These are phyloP conservation scores for Hyles euphorbiae DNA, from an alignment of 1,140 invertebrate genomes.

Conservation along the genomic window DNA sequence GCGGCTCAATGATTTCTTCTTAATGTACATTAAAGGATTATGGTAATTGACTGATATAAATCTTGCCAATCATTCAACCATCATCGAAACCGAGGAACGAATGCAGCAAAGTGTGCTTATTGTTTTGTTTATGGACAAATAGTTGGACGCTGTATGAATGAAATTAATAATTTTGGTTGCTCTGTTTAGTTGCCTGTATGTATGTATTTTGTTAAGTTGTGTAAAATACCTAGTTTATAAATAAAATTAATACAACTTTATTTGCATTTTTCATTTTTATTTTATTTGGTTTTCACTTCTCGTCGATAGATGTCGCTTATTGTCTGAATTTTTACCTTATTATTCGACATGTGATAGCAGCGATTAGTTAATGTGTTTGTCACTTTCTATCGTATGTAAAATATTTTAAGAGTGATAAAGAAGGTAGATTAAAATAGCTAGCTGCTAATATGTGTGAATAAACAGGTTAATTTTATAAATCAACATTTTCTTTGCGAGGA, in stretches of 20 bases:
- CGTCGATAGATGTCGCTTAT: too few species aligned
- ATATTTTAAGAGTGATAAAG: too few species aligned
- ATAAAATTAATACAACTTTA: slow-evolving; percentile 64
- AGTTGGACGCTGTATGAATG: slow-evolving; percentile 51
- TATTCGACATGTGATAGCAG: not conserved
- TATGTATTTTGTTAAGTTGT: slow-evolving; percentile 74
- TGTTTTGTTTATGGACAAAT: slow-evolving; percentile 11
- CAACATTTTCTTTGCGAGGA: too few species aligned
- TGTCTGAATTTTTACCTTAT: not conserved
- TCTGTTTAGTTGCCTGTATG: slow-evolving; percentile 67
- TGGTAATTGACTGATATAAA: slow-evolving; percentile 16
- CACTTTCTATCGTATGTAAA: too few species aligned
- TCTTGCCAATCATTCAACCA: slow-evolving; percentile 20
- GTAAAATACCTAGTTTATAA: slow-evolving; percentile 73
- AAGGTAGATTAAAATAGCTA: too few species aligned
- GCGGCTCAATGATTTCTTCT: too few species aligned
- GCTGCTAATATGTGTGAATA: too few species aligned
- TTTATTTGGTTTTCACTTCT: slow-evolving; percentile 35
- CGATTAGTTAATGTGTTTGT: too few species aligned
- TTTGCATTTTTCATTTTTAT: slow-evolving; percentile 67
- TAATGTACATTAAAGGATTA: not conserved
- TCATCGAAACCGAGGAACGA: slow-evolving; percentile 10
- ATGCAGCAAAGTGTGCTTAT: slow-evolving; percentile 16
- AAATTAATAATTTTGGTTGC: slow-evolving; percentile 56
- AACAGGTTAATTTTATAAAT: too few species aligned